phyloP scores from a whole-genome alignment of 1,140 invertebrate species.

The Drosophila suzukii region DNA sequence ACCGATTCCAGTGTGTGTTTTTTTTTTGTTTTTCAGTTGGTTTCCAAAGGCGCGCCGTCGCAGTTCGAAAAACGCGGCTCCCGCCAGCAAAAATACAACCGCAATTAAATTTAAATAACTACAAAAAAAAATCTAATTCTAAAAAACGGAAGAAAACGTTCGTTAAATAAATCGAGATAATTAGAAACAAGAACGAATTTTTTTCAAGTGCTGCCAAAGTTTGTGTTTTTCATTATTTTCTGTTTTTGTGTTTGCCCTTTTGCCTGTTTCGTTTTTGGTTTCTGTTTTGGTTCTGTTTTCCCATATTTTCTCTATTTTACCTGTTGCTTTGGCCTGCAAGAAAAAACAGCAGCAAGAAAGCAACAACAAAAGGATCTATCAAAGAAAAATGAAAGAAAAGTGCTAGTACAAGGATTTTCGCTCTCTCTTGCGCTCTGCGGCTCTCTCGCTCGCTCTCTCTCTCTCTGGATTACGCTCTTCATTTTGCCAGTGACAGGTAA shows the following conservation, averaged over 20 bases:
- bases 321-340: conserved; percentile 33
- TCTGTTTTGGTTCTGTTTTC: conserved; percentile 36
- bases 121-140: not conserved
- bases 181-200: conserved; percentile 15
- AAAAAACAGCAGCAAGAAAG: conserved; percentile 20
- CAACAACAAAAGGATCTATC: conserved; percentile 17
- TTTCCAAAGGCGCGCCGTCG: conserved; percentile 66
- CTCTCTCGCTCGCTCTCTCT: conserved; percentile 5
- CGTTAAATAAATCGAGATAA: not conserved
- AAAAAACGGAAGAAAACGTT: not conserved
- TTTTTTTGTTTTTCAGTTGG: conserved; percentile 42
- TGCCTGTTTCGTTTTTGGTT: conserved; percentile 33
- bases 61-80: conserved; percentile 54
- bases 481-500: conserved; percentile 40
- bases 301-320: conserved; percentile 23
- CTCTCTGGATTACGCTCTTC: conserved; percentile 21
- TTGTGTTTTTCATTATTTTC: conserved; percentile 27
- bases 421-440: conserved; percentile 7
- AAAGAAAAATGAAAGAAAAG: conserved; percentile 15
- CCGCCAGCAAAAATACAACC: conserved; percentile 8
- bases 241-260: conserved; percentile 35
- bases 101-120: conserved; percentile 2
- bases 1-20: conserved; percentile 28
- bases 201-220: conserved; percentile 36
- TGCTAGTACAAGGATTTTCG: conserved; percentile 23